Conservation (phyloP, 1,140 invertebrate species). For the Musca vetustissima region DNA sequence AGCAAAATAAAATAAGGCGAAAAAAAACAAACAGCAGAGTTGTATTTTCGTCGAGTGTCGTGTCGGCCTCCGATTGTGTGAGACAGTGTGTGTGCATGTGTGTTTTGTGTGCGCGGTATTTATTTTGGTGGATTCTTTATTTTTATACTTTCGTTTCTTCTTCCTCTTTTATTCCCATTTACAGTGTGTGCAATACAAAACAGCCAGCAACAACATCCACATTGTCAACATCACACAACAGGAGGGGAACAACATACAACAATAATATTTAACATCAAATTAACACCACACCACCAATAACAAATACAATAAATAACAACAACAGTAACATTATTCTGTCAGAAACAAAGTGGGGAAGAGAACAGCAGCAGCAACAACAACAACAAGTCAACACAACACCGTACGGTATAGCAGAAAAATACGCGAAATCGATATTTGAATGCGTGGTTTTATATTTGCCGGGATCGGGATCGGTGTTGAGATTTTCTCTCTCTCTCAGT, state of each 20-base stretch:
- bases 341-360: no score
- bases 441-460: slow-evolving; percentile 13
- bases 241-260: not conserved
- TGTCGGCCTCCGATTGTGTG: not conserved
- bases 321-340: not conserved
- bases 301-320: slow-evolving; percentile 7
- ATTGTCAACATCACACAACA: not conserved
- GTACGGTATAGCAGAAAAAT: not conserved
- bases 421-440: slow-evolving; percentile 19
- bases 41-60: slow-evolving; percentile 11
- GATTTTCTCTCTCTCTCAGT: no score
- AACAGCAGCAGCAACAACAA: no score
- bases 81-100: not conserved
- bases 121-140: slow-evolving; percentile 13
- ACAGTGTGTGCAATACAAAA: slow-evolving; percentile 20
- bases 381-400: not conserved
- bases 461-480: no score
- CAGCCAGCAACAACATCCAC: no score
- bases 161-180: slow-evolving; percentile 9
- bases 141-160: slow-evolving; percentile 8
- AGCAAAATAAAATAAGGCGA: slow-evolving; percentile 16
- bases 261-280: not conserved
- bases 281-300: slow-evolving; percentile 22
- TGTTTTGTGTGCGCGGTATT: not conserved
- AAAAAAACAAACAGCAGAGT: slow-evolving; percentile 16